Base-by-base conservation (phyloP, 2,888 invertebrate species). In the Pandemis cinnamomeana region DNA sequence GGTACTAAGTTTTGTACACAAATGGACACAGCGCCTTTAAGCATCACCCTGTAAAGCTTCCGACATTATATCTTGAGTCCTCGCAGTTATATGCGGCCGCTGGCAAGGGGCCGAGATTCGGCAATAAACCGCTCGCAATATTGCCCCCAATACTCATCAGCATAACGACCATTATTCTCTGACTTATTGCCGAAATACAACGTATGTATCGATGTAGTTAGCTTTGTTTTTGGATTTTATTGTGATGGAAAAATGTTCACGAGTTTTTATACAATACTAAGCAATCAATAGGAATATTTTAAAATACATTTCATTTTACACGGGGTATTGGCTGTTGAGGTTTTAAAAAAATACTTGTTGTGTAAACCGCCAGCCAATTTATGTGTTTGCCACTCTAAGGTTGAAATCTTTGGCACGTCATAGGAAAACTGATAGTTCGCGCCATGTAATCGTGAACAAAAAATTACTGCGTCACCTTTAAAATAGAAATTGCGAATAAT, bases 111-210 rank as follows among this genome's bases (percentile, higher is more conserved):
- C 68, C 67, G 11, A 72, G 72, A 8, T 4, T 11, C 13, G 6
- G 62, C 58, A 15, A 72, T 69, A 69, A 64, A 64, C 46, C 53
- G 53, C 41, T 8, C n/a, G 48, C 67, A 68, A 63, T 72, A 69
- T 67, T 36, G 67, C 20, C 55, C 55, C 55, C 6, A 63, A 69
- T 48, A 1, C 64, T 64, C 58, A 69, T 72, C 68, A 58, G 48
- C 63, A 69, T 72, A 72, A 69, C 20, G 63, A 48, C 69, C 27
- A 64, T 72, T 64, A 72, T 72, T 69, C 64, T 48, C 20, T 72
- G 68, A 72, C 4, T 69, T 72, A 72, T 69, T 20, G 27, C 11
- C n/a, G 15, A 36, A 11, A 36, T 11, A 48, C 10, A 10, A 27
- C 6, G 41, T 36, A 58, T 61, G 20, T 11, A 27, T 15, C 36